Conservation (phyloP, 2,888 invertebrate species). For the Unio delphinus region DNA sequence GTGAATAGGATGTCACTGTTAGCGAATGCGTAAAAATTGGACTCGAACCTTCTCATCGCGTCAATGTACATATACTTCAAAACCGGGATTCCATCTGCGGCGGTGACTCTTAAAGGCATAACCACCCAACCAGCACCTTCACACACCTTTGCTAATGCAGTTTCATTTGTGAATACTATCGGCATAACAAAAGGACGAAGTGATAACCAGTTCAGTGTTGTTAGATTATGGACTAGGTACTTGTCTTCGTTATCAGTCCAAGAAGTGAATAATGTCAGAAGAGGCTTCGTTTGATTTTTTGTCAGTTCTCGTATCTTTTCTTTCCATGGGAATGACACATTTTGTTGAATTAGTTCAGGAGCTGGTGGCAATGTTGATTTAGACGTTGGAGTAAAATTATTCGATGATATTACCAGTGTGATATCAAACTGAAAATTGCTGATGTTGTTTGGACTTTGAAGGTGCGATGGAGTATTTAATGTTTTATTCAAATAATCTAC, state of each 20-base stretch:
- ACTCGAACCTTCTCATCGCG: conserved; percentile 40
- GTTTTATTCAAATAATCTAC: too few relatives aligned
- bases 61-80: conserved; percentile 58
- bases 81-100: conserved; percentile 51
- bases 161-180: conserved; percentile 49
- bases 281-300: conserved; percentile 18
- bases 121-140: conserved; percentile 40
- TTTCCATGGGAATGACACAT: too few relatives aligned
- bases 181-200: conserved; percentile 46
- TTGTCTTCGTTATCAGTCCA: conserved; percentile 48
- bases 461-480: too few relatives aligned
- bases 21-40: conserved; percentile 53
- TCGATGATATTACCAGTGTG: too few relatives aligned
- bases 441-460: too few relatives aligned
- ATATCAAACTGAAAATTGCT: too few relatives aligned
- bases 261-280: conserved; percentile 52
- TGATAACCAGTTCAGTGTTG: conserved; percentile 46
- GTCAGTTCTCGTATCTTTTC: too few relatives aligned
- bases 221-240: conserved; percentile 45
- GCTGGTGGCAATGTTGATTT: too few relatives aligned
- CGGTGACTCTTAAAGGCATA: conserved; percentile 32
- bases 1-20: conserved; percentile 62
- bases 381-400: too few relatives aligned
- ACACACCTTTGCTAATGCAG: conserved; percentile 26
- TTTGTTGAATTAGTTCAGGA: too few relatives aligned